A percentile compares a stretch with the other conserved stretches of the same genome.
Evolutionary conservation across 2,113 vertebrate species (phyloP).

Genomic region (Cercocebus atys): DNA sequence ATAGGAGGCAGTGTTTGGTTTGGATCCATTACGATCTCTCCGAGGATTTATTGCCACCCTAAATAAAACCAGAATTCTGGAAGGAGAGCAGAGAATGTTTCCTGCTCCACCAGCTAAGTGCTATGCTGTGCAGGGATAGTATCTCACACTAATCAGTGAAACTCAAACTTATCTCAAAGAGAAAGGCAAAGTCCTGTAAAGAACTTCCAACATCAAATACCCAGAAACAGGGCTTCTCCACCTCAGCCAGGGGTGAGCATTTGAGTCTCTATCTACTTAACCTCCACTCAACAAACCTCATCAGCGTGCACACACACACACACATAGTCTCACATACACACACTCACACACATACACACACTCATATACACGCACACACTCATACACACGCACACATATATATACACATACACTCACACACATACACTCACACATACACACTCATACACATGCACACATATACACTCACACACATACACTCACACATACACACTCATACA

Average conservation of each 20-base stretch:
- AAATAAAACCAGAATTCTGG: not conserved
- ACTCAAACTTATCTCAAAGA: not conserved
- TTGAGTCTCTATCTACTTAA: no score
- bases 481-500: no score
- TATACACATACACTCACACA: no score
- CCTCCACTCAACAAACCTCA: no score
- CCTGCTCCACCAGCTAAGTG: not conserved
- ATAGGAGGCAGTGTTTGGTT: not conserved
- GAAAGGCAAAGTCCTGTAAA: not conserved
- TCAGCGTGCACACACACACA: not conserved
- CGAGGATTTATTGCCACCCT: not conserved
- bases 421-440: not conserved
- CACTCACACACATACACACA: no score
- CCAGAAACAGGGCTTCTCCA: not conserved
- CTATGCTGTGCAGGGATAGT: not conserved
- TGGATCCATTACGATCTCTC: not conserved
- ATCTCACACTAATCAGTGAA: not conserved
- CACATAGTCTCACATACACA: no score
- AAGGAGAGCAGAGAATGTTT: no score
- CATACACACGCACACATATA: no score
- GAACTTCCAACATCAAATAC: not conserved
- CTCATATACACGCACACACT: no score
- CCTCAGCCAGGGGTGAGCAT: not conserved
- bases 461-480: no score
- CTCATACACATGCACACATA: accelerated